phyloP scores from a whole-genome alignment of 2,113 vertebrate species.

The Kobus ellipsiprymnus region DNA sequence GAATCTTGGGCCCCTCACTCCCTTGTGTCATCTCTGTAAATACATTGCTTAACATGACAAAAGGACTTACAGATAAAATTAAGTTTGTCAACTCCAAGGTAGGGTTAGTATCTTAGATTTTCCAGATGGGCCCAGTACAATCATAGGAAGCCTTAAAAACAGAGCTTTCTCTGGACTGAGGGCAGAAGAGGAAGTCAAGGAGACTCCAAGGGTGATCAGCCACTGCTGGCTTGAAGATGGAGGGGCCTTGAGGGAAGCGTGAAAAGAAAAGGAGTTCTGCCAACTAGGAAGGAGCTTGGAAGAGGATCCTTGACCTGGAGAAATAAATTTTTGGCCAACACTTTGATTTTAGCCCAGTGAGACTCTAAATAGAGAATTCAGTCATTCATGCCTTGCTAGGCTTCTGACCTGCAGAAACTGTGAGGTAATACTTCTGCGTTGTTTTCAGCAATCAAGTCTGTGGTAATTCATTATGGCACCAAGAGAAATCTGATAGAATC shows the following conservation, averaged over 20 bases:
- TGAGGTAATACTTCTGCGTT: neutral
- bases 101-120: neutral
- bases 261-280: neutral
- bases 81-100: neutral
- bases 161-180: neutral
- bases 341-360: neutral
- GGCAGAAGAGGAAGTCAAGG: neutral
- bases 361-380: neutral
- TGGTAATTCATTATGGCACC: neutral
- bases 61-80: neutral
- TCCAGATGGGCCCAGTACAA: neutral
- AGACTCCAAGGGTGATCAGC: neutral
- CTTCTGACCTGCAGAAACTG: neutral
- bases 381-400: neutral
- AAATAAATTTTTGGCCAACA: neutral
- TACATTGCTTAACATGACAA: neutral
- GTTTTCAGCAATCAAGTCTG: neutral
- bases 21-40: neutral
- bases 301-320: neutral
- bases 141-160: neutral
- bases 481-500: neutral
- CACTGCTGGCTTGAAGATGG: neutral
- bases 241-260: accelerated
- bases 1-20: neutral
- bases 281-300: neutral